These are phyloP conservation scores for Neuroscelio doddi DNA, from an alignment of 2,888 invertebrate species.

Conservation along the genomic window DNA sequence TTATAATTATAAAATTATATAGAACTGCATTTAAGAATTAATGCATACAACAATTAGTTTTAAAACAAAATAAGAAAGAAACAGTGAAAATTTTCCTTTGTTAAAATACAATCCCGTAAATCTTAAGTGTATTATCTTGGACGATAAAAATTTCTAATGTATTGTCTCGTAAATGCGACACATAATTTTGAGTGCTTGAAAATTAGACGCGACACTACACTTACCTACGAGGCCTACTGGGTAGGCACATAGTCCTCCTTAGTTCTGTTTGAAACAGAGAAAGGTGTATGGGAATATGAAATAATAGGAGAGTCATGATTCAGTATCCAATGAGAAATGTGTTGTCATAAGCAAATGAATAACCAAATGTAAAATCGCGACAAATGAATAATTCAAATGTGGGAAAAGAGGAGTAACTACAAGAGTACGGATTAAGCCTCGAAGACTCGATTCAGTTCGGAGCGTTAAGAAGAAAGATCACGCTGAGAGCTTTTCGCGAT, in stretches of 20 bases:
- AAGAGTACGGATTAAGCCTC: conserved; percentile 53
- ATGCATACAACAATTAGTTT: too few species aligned
- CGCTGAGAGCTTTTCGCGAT: too few species aligned
- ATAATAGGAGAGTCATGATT: conserved; percentile 64
- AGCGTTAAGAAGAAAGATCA: too few species aligned
- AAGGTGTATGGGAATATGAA: conserved; percentile 70
- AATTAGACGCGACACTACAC: conserved; percentile 67
- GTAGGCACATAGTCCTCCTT: conserved; percentile 69
- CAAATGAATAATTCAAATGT: conserved; percentile 55
- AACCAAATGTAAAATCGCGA: conserved; percentile 57
- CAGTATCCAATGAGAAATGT: conserved; percentile 60
- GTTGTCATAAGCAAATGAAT: conserved; percentile 52
- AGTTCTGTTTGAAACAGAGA: conserved; percentile 73
- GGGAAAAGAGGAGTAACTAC: conserved; percentile 53
- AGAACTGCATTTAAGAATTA: too few species aligned
- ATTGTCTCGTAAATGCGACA: conserved; percentile 2
- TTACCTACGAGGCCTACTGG: conserved; percentile 70
- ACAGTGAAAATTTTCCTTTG: not conserved
- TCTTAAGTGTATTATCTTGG: not conserved
- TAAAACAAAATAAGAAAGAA: too few species aligned
- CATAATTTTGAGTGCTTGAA: conserved; percentile 44
- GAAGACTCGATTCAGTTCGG: conserved; percentile 60
- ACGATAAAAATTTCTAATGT: not conserved
- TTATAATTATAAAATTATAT: too few species aligned
- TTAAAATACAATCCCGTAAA: not conserved